Conservation (phyloP, 2,888 invertebrate genomes). For the Drosophila fungiperda region DNA sequence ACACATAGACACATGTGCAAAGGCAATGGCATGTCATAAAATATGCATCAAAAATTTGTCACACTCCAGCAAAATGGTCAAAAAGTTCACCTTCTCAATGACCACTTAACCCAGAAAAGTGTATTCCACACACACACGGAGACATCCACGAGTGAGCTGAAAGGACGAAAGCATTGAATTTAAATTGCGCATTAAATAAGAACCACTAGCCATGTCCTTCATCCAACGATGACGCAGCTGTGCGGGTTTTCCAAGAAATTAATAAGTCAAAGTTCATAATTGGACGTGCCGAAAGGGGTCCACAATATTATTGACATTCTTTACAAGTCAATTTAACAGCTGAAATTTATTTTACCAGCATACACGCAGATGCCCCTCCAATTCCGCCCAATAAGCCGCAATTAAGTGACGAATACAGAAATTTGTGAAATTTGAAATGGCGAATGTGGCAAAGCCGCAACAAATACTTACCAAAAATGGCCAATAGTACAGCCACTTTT, state of each 20-base stretch:
- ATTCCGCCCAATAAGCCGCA: slow-evolving; percentile 14
- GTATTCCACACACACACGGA: slow-evolving; percentile 14
- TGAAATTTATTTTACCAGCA: slow-evolving; percentile 29
- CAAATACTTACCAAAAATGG: slow-evolving; percentile 36
- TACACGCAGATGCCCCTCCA: background rate
- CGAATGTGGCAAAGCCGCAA: slow-evolving; percentile 37
- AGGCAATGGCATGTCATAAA: slow-evolving; percentile 55
- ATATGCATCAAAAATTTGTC: slow-evolving; percentile 77
- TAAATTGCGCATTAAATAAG: slow-evolving; percentile 75
- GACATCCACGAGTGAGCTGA: slow-evolving; percentile 3
- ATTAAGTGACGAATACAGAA: slow-evolving; percentile 39
- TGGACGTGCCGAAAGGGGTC: slow-evolving; percentile 41
- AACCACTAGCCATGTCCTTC: slow-evolving; percentile 47
- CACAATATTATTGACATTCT: slow-evolving; percentile 40
- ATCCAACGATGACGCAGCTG: slow-evolving; percentile 39
- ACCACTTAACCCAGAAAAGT: slow-evolving; percentile 73
- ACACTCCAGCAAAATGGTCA: slow-evolving; percentile 64
- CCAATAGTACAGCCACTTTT: slow-evolving; percentile 32
- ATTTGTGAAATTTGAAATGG: slow-evolving; percentile 59
- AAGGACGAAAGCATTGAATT: slow-evolving; percentile 67
- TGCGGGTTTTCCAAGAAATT: slow-evolving; percentile 63
- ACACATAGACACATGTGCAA: slow-evolving; percentile 10
- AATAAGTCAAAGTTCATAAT: slow-evolving; percentile 77
- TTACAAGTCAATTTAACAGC: slow-evolving; percentile 38
- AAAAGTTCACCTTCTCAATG: slow-evolving; percentile 73